phyloP scores from a whole-genome alignment of 2,113 vertebrate species.

The Steatornis caripensis region DNA sequence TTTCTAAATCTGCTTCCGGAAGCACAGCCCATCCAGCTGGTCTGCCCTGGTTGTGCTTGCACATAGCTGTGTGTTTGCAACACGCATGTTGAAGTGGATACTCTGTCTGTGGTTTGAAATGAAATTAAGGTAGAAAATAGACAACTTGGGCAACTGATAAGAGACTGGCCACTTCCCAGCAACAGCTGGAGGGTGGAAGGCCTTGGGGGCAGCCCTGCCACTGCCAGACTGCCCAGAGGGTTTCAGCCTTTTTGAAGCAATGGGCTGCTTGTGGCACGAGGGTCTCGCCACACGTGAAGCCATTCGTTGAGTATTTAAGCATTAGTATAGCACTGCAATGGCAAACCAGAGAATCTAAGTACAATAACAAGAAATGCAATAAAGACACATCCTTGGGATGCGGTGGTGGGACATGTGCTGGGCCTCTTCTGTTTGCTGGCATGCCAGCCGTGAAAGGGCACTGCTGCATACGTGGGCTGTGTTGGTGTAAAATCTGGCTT shows the following conservation, averaged over 20 bases:
- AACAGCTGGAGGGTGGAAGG: background rate
- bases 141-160: background rate
- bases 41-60: background rate
- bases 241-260: background rate
- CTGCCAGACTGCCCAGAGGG: no score
- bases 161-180: background rate
- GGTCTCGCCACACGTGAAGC: background rate
- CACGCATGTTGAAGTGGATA: background rate
- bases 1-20: background rate
- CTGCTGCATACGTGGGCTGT: background rate
- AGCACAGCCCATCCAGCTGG: rapidly evolving
- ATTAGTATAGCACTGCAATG: background rate
- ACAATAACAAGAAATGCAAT: background rate
- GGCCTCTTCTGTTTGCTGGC: background rate
- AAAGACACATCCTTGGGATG: background rate
- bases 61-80: background rate
- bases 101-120: background rate
- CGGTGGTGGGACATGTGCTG: background rate
- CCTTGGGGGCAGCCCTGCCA: rapidly evolving
- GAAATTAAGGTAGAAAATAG: background rate
- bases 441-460: background rate
- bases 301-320: background rate
- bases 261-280: background rate
- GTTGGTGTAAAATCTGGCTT: background rate
- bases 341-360: background rate